Evolutionary conservation across 2,797 vertebrate genomes (phyloP), one percentile per base, ranked within the genome.

Genomic region (Scolopax rusticola): DNA sequence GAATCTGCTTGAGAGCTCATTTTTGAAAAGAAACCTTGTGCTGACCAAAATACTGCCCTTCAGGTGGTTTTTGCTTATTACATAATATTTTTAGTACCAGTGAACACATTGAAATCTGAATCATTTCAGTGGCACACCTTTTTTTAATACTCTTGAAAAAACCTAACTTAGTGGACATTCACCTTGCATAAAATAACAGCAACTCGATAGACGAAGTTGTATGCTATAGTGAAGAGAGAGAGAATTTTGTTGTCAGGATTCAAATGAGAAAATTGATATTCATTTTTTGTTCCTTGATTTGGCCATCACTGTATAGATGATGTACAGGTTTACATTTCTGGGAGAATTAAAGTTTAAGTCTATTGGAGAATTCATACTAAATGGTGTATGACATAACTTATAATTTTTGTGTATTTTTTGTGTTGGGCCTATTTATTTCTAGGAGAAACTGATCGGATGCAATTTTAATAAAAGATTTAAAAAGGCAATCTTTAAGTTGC

Each of bases 271-370:
- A 75, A 60, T 56, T 60, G 38, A 48, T 36, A n/a, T 51, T 43
- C 3, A 12, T 25, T 51, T 94, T 82, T 56, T 51, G 3, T 48
- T 68, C 15, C 71, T 85, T 73, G 20, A 68, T 82, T 88, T 82
- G 45, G 36, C 33, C 9, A 8, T 27, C 8, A 41, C 40, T 1
- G 6, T 33, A 13, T 5, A 5, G 28, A 15, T 94, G 36, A 65
- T 0, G 0, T 19, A 14, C 0, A 2, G 17, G 19, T 41, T 92
- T 75, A 41, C 1, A 7, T 3, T 47, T 67, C 21, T 60, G n/a
- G 17, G 18, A 90, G 19, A 63, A 54, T 50, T 79, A 3, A 28
- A n/a, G 8, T 74, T 65, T 33, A 53, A 12, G 8, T 81, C 25
- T 61, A 8, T 12, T 56, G 18, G 48, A 50, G 10, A 61, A 87